Percentiles rank a stretch among this genome's conserved stretches.
phyloP scores from a whole-genome alignment of 2,113 vertebrate genomes.

The Oenanthe oenanthe region DNA sequence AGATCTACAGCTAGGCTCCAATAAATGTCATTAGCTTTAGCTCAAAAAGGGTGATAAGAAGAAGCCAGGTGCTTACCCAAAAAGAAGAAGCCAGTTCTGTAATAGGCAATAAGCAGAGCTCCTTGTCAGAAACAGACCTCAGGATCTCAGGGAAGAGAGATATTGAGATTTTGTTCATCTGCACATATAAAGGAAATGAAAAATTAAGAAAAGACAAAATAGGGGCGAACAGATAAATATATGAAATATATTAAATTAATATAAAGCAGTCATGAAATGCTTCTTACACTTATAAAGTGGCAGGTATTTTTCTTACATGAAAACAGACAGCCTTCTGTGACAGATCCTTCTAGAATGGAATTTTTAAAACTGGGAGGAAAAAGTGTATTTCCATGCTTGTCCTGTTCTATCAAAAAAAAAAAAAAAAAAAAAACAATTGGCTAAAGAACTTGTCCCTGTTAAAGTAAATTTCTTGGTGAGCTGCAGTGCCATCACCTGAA shows the following conservation, averaged over 20 bases:
- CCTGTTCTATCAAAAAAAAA: not conserved
- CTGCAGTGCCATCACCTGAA: not conserved
- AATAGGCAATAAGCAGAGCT: not conserved
- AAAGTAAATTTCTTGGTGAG: not conserved
- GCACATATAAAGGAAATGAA: not conserved
- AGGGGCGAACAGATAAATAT: not conserved
- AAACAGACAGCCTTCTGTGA: not conserved
- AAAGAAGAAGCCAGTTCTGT: not conserved
- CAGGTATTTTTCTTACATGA: not conserved
- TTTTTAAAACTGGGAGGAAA: not conserved
- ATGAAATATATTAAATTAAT: not conserved
- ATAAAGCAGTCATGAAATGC: not conserved
- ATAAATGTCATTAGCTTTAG: not conserved
- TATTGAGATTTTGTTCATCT: not conserved
- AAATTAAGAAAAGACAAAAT: not conserved
- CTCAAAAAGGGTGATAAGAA: not conserved
- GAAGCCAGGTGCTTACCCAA: not conserved
- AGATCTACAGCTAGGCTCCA: not conserved
- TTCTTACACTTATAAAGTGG: not conserved
- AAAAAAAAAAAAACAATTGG: not conserved
- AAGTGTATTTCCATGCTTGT: not conserved
- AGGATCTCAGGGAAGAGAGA: not conserved
- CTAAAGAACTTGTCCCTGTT: not conserved
- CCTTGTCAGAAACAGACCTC: not conserved
- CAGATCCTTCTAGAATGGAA: not conserved